Evolutionary conservation across 2,888 invertebrate species (phyloP).

Genomic region (Phortica magna): DNA sequence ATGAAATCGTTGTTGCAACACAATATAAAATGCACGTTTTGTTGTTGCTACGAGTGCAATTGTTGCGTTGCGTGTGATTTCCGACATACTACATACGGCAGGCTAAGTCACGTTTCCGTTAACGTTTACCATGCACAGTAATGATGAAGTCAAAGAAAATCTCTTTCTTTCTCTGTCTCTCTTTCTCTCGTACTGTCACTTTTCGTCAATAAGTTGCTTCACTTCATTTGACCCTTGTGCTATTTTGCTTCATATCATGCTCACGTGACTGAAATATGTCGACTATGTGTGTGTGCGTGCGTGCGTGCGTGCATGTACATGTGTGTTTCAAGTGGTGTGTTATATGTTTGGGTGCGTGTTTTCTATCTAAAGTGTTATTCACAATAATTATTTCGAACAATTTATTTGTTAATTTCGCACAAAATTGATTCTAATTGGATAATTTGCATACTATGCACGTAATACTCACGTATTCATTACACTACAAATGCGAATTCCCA

Average conservation of each 20-base stretch:
- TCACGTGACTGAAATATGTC: neutral
- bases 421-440: slow-evolving; percentile 61
- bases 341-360: neutral
- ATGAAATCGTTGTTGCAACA: neutral
- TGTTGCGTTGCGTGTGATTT: no score
- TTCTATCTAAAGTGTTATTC: neutral
- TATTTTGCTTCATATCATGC: neutral
- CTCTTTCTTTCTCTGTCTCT: neutral
- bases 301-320: neutral
- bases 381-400: slow-evolving; percentile 13
- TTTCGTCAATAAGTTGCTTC: neutral
- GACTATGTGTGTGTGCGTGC: neutral
- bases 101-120: neutral
- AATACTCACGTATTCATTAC: neutral
- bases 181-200: neutral
- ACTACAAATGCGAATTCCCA: neutral
- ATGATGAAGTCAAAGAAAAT: neutral
- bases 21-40: neutral
- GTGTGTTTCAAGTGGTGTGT: neutral
- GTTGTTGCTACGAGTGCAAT: neutral
- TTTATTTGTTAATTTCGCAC: slow-evolving; percentile 26
- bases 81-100: neutral
- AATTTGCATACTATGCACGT: slow-evolving; percentile 60
- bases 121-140: neutral
- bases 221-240: neutral